Conservation (phyloP, 2,888 invertebrate genomes). For the Lottia gigantea region DNA sequence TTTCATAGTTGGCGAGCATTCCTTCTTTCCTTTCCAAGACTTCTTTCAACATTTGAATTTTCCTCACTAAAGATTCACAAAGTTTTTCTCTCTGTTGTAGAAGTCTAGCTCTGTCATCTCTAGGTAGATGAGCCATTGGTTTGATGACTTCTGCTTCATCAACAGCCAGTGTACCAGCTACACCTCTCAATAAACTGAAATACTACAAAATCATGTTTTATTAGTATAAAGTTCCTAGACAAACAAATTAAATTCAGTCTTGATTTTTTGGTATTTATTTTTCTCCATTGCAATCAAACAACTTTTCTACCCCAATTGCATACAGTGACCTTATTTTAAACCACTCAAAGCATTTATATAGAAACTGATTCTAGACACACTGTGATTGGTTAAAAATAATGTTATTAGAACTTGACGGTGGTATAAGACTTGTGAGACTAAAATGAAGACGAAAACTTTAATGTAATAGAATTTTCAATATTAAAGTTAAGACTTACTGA, state of each 20-base stretch:
- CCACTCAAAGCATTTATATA: no score
- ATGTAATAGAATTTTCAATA: no score
- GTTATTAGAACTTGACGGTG: no score
- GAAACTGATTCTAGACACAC: no score
- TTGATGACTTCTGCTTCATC: slow-evolving; percentile 60
- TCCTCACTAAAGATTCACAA: slow-evolving; percentile 53
- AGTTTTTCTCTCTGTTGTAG: slow-evolving; percentile 54
- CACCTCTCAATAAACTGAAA: slow-evolving; percentile 54
- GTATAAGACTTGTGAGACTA: no score
- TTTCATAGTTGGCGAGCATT: slow-evolving; percentile 66
- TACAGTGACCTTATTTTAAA: no score
- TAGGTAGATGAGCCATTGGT: slow-evolving; percentile 64
- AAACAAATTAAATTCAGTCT: no score
- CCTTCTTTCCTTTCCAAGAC: slow-evolving; percentile 64
- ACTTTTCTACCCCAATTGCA: no score
- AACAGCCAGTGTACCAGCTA: slow-evolving; percentile 59
- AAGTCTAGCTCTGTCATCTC: slow-evolving; percentile 61
- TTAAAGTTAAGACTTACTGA: slow-evolving; percentile 44
- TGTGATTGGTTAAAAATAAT: no score
- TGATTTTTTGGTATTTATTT: no score
- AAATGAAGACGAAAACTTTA: no score
- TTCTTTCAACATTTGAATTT: slow-evolving; percentile 58
- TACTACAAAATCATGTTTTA: slow-evolving; percentile 47
- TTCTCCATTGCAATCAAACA: no score
- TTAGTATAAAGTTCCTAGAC: not conserved